Conservation (phyloP, 1,140 invertebrate species). For the Ips nitidus region DNA sequence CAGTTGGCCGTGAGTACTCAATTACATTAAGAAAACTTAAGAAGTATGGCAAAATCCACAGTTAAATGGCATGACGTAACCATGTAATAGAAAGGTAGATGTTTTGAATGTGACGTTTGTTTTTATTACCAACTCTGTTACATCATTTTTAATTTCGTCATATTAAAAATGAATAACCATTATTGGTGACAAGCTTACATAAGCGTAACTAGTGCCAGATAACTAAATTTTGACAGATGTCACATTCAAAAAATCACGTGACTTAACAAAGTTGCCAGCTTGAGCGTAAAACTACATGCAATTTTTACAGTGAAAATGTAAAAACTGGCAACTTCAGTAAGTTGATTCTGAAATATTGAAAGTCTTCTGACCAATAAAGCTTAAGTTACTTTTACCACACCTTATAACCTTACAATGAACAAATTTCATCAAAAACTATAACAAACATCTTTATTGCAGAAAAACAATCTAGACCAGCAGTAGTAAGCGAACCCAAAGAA, state of each 20-base stretch:
- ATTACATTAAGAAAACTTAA: not conserved
- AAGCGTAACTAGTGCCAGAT: no score
- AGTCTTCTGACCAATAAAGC: not conserved
- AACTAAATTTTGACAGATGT: no score
- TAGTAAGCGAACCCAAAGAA: conserved; percentile 30
- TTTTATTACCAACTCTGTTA: no score
- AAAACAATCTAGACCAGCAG: conserved; percentile 37
- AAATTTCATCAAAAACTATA: not conserved
- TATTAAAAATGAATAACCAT: no score
- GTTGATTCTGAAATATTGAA: no score
- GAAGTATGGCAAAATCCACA: not conserved
- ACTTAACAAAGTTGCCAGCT: no score
- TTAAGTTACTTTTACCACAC: not conserved
- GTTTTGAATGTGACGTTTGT: no score
- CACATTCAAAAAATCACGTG: no score
- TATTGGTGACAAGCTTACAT: no score
- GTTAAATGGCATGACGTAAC: not conserved
- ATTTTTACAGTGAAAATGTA: not conserved
- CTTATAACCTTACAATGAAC: not conserved
- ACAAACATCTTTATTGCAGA: conserved; percentile 12
- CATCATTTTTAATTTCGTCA: no score
- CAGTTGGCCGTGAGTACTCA: conserved; percentile 46
- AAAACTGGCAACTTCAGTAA: no score
- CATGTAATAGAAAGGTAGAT: no score
- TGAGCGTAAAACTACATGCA: not conserved